These are phyloP conservation scores for Apantesis nais DNA, from an alignment of 2,888 invertebrate genomes.

Conservation along the genomic window DNA sequence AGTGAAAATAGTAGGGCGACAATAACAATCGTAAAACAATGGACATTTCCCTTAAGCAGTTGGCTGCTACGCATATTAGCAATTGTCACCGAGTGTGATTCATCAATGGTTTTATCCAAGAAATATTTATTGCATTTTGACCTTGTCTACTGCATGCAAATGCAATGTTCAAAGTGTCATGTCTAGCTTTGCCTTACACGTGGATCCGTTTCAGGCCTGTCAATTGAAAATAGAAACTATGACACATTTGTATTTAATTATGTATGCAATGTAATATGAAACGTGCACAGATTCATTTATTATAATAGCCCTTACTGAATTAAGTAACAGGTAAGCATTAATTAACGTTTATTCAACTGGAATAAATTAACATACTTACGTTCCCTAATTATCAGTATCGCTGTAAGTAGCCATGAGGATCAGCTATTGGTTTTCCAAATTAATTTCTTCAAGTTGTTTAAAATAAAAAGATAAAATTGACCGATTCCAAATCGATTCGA, in stretches of 20 bases:
- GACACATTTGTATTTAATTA: neutral
- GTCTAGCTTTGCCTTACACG: conserved; percentile 8
- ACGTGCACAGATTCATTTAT: neutral
- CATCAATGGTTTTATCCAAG: conserved; percentile 37
- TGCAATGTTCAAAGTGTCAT: conserved; percentile 18
- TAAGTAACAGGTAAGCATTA: neutral
- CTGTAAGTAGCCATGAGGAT: neutral
- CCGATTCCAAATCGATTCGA: too few relatives aligned
- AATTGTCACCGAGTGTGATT: conserved; percentile 46
- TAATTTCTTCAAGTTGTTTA: neutral
- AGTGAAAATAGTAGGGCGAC: neutral
- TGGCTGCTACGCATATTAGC: conserved; percentile 38
- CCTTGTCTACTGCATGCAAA: conserved; percentile 43
- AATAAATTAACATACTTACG: neutral
- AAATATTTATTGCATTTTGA: conserved; percentile 48
- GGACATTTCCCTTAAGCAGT: conserved; percentile 20
- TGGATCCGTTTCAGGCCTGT: conserved; percentile 5
- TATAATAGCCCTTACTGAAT: neutral
- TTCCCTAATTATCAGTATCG: neutral
- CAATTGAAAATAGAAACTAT: neutral
- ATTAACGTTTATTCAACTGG: neutral
- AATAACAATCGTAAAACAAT: conserved; percentile 32
- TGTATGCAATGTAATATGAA: conserved; percentile 1
- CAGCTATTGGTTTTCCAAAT: neutral
- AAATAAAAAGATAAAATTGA: too few relatives aligned